phyloP scores from a whole-genome alignment of 2,888 invertebrate species.

The Aleiodes alternator region DNA sequence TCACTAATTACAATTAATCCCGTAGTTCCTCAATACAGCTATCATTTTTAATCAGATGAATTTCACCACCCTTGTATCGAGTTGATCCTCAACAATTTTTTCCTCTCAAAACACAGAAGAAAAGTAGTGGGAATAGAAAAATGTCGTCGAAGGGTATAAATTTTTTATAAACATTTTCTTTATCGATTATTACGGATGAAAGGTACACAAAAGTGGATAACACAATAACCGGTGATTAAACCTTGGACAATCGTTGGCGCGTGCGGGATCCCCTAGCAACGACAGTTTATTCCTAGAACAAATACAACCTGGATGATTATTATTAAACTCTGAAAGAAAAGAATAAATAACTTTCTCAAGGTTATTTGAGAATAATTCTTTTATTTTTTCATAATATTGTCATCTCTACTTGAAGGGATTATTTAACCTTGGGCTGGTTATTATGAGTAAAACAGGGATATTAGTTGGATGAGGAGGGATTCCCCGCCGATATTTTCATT shows the following conservation, averaged over 20 bases:
- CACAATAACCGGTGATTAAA: slow-evolving; percentile 9
- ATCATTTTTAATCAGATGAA: no score
- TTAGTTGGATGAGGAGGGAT: no score
- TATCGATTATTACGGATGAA: slow-evolving; percentile 1
- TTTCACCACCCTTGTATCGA: not conserved
- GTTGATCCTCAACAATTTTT: not conserved
- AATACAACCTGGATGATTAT: slow-evolving; percentile 29
- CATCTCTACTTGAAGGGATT: not conserved
- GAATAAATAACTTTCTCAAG: slow-evolving; percentile 2
- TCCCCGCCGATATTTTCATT: no score
- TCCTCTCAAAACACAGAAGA: not conserved
- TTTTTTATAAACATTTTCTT: slow-evolving; percentile 19
- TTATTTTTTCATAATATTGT: not conserved
- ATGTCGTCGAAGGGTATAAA: not conserved
- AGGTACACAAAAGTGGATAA: slow-evolving; percentile 8
- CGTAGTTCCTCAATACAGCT: no score
- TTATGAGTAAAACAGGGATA: no score
- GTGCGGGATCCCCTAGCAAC: slow-evolving; percentile 5
- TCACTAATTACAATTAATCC: no score
- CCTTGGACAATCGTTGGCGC: slow-evolving; percentile 30
- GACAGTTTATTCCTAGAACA: slow-evolving; percentile 24
- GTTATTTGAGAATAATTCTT: slow-evolving; percentile 6
- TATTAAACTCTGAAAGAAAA: slow-evolving; percentile 10
- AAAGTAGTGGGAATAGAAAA: not conserved
- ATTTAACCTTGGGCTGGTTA: no score